Percentiles rank a stretch among this genome's conserved stretches.
These are phyloP conservation scores for Gambusia yucatana DNA, from an alignment of 2,797 vertebrate species.

Conservation along the genomic window DNA sequence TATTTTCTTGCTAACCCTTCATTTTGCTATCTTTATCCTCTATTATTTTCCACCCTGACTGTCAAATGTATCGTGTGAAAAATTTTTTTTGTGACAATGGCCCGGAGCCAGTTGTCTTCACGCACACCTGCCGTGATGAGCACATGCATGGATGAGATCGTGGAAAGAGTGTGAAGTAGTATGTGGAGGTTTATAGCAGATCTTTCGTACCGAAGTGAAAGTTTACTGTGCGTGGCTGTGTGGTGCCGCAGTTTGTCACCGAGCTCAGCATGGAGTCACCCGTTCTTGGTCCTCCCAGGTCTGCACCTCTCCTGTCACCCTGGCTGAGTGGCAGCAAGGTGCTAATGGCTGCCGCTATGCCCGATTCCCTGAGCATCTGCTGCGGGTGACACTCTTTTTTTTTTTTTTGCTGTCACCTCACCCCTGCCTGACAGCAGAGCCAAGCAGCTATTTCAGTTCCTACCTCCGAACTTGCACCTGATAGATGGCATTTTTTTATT, in stretches of 20 bases:
- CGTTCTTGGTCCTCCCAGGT: conserved; percentile 62
- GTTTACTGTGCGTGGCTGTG: conserved; percentile 54
- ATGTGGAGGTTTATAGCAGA: conserved; percentile 29
- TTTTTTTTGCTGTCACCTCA: conserved; percentile 69
- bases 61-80: conserved; percentile 53
- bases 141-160: conserved; percentile 34
- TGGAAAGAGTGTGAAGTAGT: conserved; percentile 26
- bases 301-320: conserved; percentile 73
- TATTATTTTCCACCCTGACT: conserved; percentile 66
- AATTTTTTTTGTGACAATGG: conserved; percentile 66
- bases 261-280: conserved; percentile 50
- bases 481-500: conserved; percentile 60
- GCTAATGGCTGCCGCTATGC: conserved; percentile 82
- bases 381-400: conserved; percentile 77
- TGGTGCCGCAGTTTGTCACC: conserved; percentile 48
- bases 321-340: conserved; percentile 80
- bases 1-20: conserved; percentile 49
- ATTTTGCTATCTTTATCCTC: conserved; percentile 65
- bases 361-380: conserved; percentile 82
- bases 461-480: conserved; percentile 64
- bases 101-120: conserved; percentile 60
- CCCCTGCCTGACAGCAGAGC: conserved; percentile 68
- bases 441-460: conserved; percentile 67
- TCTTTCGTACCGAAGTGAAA: conserved; percentile 54
- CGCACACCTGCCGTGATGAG: conserved; percentile 55